Base-by-base conservation (phyloP, 2,888 invertebrate genomes). In the Sturmia bella region DNA sequence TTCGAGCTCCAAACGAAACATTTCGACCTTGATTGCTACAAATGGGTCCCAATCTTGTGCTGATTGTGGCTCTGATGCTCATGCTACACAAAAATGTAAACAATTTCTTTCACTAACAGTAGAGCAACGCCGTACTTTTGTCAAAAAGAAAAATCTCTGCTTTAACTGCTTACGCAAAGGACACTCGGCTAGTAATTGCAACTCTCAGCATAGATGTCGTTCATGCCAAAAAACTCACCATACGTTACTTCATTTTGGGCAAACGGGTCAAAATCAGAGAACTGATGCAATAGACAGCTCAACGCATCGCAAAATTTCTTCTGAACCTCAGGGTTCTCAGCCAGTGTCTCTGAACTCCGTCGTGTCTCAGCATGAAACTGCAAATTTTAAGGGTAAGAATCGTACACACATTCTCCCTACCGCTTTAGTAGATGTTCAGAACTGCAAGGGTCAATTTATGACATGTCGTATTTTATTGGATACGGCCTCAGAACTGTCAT, bases 381-480 rank as follows among this genome's bases (percentile, higher is more conserved):
- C 24, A 21, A 32, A 19, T 1, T n/a, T 13, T 21, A 0, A 12
- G 2, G 21, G 24, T 11, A 43, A 9, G 5, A 24, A 43, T 45
- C 15, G 43, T 15, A 45, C 43, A 11, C 41, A 24, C 11, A 43
- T 61, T 48, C 43, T 74, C 2, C 74, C 56, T 1, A 74, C 74
- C 11, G 64, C 64, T 0, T 4, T 74, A 19, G 59, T 69, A 0
- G 12, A 68, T 13, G 68, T 69, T 15, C 37, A 24, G 0, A 11
- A 75, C 27, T 1, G 19, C 6, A 2, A 24, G 2, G 64, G 48
- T 3, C 43, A 63, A 5, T 52, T 63, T 1, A 43, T 45, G 0
- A 17, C 27, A 2, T 64, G 64, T 56, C 74, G 74, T 48, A 11
- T 57, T 21, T 57, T 74, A 4, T 24, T 72, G 6, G 70, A 70